Evolutionary conservation across 2,888 invertebrate species (phyloP), one percentile per base, ranked within the genome.

Genomic region (Luperina nickerlii): DNA sequence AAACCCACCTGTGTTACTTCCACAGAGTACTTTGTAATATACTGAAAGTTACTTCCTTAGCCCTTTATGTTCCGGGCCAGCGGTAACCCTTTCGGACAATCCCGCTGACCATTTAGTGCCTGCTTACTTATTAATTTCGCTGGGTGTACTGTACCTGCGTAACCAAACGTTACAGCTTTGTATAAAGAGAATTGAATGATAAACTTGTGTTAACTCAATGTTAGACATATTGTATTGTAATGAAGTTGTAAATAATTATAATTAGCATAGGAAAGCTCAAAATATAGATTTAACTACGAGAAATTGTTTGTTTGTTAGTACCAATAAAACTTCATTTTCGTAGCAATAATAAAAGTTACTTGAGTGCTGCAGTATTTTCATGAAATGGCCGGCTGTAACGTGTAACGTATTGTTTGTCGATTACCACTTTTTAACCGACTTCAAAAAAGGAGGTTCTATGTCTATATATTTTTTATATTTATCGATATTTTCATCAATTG

Each of bases 251-350:
- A 79, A 83, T 83, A 83, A 63, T 63, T 18, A 66, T 75, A 27
- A 4, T 48, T 74, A 57, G 72, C 42, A 70, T 82, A 83, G 86
- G 45, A 73, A 83, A 75, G 85, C 85, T 85, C 85, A 85, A 85
- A 72, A 79, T 32, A 48, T 85, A 79, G 83, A 20, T 75, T 24
- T 79, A 67, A 74, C 8, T 77, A 67, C 5, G 32, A 74, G 42
- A 62, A 60, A 51, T 85, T 70, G 73, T 74, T 75, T 83, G 77
- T 79, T 69, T 84, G 62, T 76, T 71, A 76, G 42, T 54, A n/a
- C 70, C 42, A 66, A 51, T 74, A 69, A 63, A 75, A 27, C 4
- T 32, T 42, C 0, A 45, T 60, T 81, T 84, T 76, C 11, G 5
- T 74, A 74, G 78, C 8, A 74, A 73, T 76, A 65, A 15, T 54